Percentiles rank a stretch among this genome's conserved stretches.
phyloP scores from a whole-genome alignment of 2,797 vertebrate species.

The Tauraco hartlaubi region DNA sequence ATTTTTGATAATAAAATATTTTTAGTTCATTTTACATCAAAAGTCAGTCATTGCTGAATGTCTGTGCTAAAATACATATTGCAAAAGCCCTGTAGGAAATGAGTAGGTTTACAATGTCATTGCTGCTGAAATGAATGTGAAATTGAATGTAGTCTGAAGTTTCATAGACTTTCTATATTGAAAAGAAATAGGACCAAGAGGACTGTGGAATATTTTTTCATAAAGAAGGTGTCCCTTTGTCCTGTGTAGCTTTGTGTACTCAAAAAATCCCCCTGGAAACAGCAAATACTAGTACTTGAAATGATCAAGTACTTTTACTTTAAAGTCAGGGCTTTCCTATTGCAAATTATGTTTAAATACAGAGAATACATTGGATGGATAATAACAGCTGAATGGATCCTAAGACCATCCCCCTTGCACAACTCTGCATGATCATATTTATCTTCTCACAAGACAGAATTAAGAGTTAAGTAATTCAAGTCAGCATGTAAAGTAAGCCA shows the following conservation, averaged over 20 bases:
- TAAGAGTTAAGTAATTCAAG: neutral
- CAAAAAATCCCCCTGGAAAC: neutral
- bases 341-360: neutral
- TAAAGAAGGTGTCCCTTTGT: neutral
- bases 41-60: conserved; percentile 26
- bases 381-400: neutral
- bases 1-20: conserved; percentile 19
- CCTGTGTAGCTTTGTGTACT: neutral
- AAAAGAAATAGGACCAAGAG: conserved; percentile 25
- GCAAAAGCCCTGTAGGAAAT: conserved; percentile 58
- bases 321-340: neutral
- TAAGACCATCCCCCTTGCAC: neutral
- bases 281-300: neutral
- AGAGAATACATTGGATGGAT: neutral
- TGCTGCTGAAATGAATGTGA: conserved; percentile 50
- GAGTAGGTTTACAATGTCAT: conserved; percentile 25
- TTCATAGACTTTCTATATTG: conserved; percentile 1
- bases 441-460: neutral
- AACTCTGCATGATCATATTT: neutral
- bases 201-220: conserved; percentile 1
- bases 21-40: conserved; percentile 49
- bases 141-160: conserved; percentile 22
- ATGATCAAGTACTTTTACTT: neutral
- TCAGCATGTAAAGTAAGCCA: neutral
- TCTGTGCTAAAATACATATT: conserved; percentile 34